phyloP scores from a whole-genome alignment of 2,888 invertebrate species.

The Charanyca ferruginea region DNA sequence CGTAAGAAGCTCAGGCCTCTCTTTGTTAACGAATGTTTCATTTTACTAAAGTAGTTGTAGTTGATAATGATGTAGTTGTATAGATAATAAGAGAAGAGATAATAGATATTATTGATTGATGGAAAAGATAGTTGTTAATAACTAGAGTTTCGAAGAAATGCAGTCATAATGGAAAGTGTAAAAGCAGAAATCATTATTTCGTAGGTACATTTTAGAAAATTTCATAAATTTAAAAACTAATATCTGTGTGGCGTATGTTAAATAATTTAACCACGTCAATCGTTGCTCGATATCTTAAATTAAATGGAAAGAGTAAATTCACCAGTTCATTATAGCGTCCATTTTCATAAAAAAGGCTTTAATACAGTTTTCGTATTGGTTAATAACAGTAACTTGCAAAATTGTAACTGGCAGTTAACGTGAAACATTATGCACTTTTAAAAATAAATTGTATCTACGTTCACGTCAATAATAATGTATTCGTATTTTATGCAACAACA shows the following conservation, averaged over 20 bases:
- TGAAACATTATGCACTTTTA: slow-evolving; percentile 58
- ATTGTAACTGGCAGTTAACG: slow-evolving; percentile 61
- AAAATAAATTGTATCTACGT: slow-evolving; percentile 54
- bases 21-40: slow-evolving; percentile 56
- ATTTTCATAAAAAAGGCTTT: slow-evolving; percentile 29
- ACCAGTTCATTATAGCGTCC: slow-evolving; percentile 13
- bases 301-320: slow-evolving; percentile 14
- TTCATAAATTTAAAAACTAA: neutral
- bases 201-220: neutral
- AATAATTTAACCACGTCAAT: neutral
- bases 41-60: slow-evolving; percentile 7
- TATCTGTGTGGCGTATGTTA: neutral
- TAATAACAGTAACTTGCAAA: slow-evolving; percentile 57
- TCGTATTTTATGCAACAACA: slow-evolving; percentile 26
- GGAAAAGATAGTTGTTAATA: neutral
- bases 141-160: neutral
- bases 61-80: slow-evolving; percentile 8
- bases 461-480: slow-evolving; percentile 37
- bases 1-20: slow-evolving; percentile 61
- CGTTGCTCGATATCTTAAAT: slow-evolving; percentile 5
- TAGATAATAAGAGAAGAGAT: no score
- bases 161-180: neutral
- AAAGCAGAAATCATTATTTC: neutral
- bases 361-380: slow-evolving; percentile 44
- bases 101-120: no score